Evolutionary conservation across 2,113 vertebrate genomes (phyloP), one percentile per base, ranked within the genome.

Genomic region (Rhinolophus ferrumequinum): DNA sequence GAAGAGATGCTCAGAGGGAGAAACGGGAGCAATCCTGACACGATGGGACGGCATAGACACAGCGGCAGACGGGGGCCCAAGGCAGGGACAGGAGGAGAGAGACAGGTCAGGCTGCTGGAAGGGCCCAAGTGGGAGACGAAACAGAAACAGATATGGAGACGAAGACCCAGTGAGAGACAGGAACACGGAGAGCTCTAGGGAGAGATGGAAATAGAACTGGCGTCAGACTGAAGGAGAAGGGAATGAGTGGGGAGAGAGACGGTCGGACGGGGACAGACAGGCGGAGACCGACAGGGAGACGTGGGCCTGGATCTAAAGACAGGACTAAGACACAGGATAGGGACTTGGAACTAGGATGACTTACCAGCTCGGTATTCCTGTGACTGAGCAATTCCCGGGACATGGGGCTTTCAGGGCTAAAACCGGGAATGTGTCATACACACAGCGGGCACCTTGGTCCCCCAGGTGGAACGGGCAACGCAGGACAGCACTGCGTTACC

Each of bases 31-130:
- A 11, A n/a, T 3, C 35, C 6, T 5, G 41, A 13, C 1, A 2
- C 5, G 7, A 19, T 3, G 14, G 47, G 5, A 6, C 35, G 16
- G 1, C 10, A 30, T 0, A 4, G 62, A 22, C 8, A 0, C 0
- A 33, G 95, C 0, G 14, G n/a, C 47, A 73, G 70, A 28, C 0
- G 8, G 84, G 24, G 8, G 84, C 19, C 44, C 24, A 1, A 9
- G 28, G 41, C 44, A 5, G 33, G 15, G 66, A 50, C 38, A 3
- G 4, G 64, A 52, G 67, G 60, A 10, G 86, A 52, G 19, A 90
- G 56, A 67, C 33, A 3, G 89, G 88, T 18, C 54, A 35, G 70
- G 41, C 58, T 56, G 12, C 16, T 0, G 1, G 47, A 75, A 89
- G 80, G 24, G 24, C 26, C 54, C 41, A 26, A 21, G 80, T 21